Evolutionary conservation across 2,797 vertebrate genomes (phyloP).

Genomic region (Cephalopachus bancanus): DNA sequence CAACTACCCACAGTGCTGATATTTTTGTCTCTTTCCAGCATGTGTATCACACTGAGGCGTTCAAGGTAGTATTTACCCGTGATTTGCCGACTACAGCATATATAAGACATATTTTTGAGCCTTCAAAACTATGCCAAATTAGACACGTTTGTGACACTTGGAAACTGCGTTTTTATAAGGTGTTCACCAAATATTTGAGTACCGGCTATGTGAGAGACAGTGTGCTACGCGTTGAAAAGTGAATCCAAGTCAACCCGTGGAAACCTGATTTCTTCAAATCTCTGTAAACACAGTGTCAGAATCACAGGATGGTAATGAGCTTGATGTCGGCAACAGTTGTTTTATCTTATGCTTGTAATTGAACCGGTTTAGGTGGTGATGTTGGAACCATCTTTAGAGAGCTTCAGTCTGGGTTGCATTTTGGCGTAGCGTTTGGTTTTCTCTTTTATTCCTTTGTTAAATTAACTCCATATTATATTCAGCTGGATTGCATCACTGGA

Average conservation of each 20-base stretch:
- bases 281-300: not conserved
- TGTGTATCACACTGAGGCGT: not conserved
- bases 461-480: not conserved
- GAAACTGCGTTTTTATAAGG: not conserved
- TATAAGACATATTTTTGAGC: not conserved
- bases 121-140: not conserved
- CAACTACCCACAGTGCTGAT: slow-evolving; percentile 27
- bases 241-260: not conserved
- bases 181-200: not conserved
- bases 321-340: accelerated
- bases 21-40: slow-evolving; percentile 31
- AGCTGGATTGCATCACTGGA: not conserved
- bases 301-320: not conserved
- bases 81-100: not conserved
- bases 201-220: not conserved
- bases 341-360: accelerated
- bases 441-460: not conserved
- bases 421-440: not conserved
- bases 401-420: not conserved
- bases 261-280: not conserved
- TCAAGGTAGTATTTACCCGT: not conserved
- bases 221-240: not conserved
- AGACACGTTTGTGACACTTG: not conserved
- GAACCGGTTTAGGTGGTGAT: not conserved
- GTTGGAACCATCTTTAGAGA: not conserved